Percentiles rank a stretch among this genome's conserved stretches.
These are phyloP conservation scores for Temnothorax longispinosus DNA, from an alignment of 1,140 invertebrate genomes.

Conservation along the genomic window DNA sequence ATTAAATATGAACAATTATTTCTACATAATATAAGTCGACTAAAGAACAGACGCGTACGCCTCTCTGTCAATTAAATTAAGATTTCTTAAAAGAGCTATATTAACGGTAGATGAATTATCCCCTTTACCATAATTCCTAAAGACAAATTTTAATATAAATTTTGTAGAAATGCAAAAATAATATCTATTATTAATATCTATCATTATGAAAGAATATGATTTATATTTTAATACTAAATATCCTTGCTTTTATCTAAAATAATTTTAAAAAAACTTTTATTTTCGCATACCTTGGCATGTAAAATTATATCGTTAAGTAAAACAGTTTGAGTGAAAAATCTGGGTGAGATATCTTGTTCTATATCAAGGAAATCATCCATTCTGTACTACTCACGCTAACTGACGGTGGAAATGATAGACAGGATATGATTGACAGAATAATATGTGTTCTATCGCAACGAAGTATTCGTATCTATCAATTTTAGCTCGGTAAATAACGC, in stretches of 20 bases:
- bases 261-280: neutral
- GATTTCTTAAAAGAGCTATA: neutral
- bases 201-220: neutral
- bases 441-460: neutral
- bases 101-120: neutral
- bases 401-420: neutral
- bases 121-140: neutral
- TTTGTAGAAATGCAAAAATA: neutral
- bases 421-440: constrained; percentile 17
- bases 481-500: neutral
- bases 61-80: constrained; percentile 3
- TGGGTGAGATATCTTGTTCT: neutral
- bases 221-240: neutral
- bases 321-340: neutral
- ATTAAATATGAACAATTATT: neutral
- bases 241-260: neutral
- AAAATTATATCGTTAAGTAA: neutral
- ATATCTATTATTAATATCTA: neutral
- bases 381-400: neutral
- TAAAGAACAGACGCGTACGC: neutral
- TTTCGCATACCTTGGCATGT: neutral
- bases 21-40: neutral
- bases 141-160: neutral
- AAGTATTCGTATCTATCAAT: neutral
- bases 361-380: neutral